Evolutionary conservation across 1,140 invertebrate genomes (phyloP).

Genomic region (Caenorhabditis inopinata): DNA sequence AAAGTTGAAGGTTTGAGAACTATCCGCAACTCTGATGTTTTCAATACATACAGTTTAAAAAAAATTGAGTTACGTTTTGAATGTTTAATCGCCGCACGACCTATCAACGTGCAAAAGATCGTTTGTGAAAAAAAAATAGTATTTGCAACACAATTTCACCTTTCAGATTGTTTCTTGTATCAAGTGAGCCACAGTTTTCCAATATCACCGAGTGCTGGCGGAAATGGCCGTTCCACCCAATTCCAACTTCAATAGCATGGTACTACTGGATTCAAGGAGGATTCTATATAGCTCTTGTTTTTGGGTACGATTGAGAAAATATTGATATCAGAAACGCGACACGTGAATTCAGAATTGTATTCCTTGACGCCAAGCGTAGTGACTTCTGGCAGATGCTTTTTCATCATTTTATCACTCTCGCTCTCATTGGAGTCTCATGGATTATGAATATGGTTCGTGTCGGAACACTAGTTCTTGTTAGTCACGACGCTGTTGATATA

Average conservation of each 20-base stretch:
- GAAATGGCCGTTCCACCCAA: constrained; percentile 58
- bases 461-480: constrained; percentile 83
- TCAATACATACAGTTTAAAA: too few species aligned
- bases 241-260: constrained; percentile 74
- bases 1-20: too few species aligned
- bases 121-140: too few species aligned
- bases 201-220: constrained; percentile 60
- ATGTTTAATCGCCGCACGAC: too few species aligned
- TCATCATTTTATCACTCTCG: constrained; percentile 88
- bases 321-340: too few species aligned
- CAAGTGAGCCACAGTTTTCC: constrained; percentile 56
- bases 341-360: constrained; percentile 58
- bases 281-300: constrained; percentile 90
- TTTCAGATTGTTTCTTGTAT: constrained; percentile 53
- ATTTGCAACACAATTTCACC: not conserved
- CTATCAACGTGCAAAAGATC: too few species aligned
- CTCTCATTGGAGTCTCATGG: constrained; percentile 87
- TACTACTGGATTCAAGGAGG: constrained; percentile 92
- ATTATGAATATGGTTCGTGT: constrained; percentile 87
- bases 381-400: constrained; percentile 99
- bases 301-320: constrained; percentile 63
- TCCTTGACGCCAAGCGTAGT: constrained; percentile 58
- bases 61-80: too few species aligned
- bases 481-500: constrained; percentile 93
- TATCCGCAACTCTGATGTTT: too few species aligned